Percentiles rank a stretch among this genome's conserved stretches.
Evolutionary conservation across 2,888 invertebrate species (phyloP).

Genomic region (Pseudeuparius sepicola): DNA sequence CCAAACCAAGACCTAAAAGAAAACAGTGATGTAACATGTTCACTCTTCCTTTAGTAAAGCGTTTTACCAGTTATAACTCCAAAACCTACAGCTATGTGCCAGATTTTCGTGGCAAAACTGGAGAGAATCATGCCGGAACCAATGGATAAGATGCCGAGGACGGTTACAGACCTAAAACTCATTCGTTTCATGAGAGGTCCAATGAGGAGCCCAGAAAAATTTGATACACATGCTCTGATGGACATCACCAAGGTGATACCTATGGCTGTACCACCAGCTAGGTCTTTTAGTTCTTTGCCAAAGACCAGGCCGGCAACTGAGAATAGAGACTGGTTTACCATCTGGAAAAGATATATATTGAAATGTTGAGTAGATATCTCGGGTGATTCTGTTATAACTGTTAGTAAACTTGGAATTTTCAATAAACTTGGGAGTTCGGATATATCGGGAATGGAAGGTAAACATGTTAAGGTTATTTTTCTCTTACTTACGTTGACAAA

Average conservation of each 20-base stretch:
- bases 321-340: no score
- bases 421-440: no score
- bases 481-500: no score
- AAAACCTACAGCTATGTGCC: slow-evolving; percentile 45
- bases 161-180: slow-evolving; percentile 44
- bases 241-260: slow-evolving; percentile 58
- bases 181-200: slow-evolving; percentile 52
- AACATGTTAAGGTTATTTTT: no score
- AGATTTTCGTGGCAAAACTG: slow-evolving; percentile 41
- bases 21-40: no score
- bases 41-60: background rate
- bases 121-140: slow-evolving; percentile 43
- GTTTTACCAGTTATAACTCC: slow-evolving; percentile 41
- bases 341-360: no score
- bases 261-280: slow-evolving; percentile 50
- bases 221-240: slow-evolving; percentile 51
- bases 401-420: no score
- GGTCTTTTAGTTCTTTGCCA: no score
- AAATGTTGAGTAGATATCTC: no score
- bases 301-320: no score
- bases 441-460: no score
- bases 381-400: no score
- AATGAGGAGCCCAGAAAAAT: slow-evolving; percentile 55
- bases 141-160: slow-evolving; percentile 43
- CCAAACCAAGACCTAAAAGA: slow-evolving; percentile 52